phyloP scores from a whole-genome alignment of 1,140 invertebrate species.

The Drosophila nikananu region DNA sequence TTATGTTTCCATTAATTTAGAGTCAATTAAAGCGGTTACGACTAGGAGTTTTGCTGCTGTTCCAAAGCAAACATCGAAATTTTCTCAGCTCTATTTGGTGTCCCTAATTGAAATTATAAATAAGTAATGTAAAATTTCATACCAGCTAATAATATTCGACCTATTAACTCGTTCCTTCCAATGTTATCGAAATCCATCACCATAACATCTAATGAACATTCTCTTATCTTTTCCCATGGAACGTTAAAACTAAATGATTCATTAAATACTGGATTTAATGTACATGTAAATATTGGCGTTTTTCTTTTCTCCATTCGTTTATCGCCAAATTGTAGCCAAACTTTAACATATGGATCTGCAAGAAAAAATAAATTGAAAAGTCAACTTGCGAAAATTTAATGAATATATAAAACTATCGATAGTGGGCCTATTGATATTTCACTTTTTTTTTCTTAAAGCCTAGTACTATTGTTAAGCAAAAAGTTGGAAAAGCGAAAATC shows the following conservation, averaged over 20 bases:
- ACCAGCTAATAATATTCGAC: constrained; percentile 94
- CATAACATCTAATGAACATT: constrained; percentile 96
- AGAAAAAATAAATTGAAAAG: background rate
- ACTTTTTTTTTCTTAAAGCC: too few relatives aligned
- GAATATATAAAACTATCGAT: too few relatives aligned
- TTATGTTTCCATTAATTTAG: background rate
- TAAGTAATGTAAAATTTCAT: constrained; percentile 15
- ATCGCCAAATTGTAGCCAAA: constrained; percentile 97
- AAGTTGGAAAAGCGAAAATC: too few relatives aligned
- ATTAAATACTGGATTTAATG: constrained; percentile 96
- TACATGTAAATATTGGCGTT: constrained; percentile 97
- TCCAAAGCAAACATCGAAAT: background rate
- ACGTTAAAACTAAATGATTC: constrained; percentile 97
- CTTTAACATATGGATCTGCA: constrained; percentile 97
- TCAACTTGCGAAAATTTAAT: too few relatives aligned
- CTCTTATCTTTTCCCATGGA: constrained; percentile 97
- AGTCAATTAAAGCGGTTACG: background rate
- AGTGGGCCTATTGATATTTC: too few relatives aligned
- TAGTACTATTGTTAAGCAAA: too few relatives aligned
- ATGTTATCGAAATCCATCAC: constrained; percentile 98
- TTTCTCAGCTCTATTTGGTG: background rate
- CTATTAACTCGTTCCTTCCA: constrained; percentile 96
- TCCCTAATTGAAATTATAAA: background rate
- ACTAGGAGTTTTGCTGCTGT: background rate
- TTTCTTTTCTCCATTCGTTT: constrained; percentile 97